Conservation (phyloP, 2,888 invertebrate genomes). For the Cantharis flavilabris region DNA sequence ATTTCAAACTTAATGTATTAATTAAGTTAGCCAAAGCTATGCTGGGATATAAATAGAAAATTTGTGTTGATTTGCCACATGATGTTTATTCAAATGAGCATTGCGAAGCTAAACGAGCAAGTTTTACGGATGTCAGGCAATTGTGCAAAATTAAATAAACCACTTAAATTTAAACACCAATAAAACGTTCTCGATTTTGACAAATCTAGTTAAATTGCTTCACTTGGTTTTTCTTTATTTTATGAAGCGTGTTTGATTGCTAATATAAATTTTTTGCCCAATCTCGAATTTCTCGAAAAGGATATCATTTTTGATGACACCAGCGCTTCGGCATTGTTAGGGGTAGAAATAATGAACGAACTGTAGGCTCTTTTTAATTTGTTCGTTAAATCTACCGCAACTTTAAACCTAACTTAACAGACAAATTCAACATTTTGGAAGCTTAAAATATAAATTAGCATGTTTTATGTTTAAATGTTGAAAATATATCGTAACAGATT, state of each 20-base stretch:
- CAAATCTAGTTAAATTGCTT: not conserved
- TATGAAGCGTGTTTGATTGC: not conserved
- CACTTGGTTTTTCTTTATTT: not conserved
- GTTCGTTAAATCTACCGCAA: not conserved
- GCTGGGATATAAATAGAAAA: slow-evolving; percentile 7
- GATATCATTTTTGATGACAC: not conserved
- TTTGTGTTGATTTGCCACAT: slow-evolving; percentile 10
- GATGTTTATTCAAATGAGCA: slow-evolving; percentile 19
- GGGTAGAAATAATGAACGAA: not conserved
- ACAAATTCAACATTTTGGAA: not conserved
- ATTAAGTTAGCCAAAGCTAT: not conserved
- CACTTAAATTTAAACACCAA: slow-evolving; percentile 15
- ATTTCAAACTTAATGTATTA: not conserved
- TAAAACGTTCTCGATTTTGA: not conserved
- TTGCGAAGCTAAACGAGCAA: slow-evolving; percentile 9
- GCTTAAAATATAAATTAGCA: slow-evolving; percentile 5
- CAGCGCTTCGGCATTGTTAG: not conserved
- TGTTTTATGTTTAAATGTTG: slow-evolving; percentile 12
- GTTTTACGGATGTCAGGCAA: slow-evolving; percentile 13
- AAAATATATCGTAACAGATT: slow-evolving; percentile 12
- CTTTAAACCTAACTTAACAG: slow-evolving; percentile 6
- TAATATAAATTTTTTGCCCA: not conserved
- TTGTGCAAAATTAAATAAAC: slow-evolving; percentile 9
- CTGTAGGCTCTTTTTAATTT: not conserved
- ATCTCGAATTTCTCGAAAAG: not conserved